Conservation (phyloP, 2,888 invertebrate genomes). For the Cosmia trapezina region DNA sequence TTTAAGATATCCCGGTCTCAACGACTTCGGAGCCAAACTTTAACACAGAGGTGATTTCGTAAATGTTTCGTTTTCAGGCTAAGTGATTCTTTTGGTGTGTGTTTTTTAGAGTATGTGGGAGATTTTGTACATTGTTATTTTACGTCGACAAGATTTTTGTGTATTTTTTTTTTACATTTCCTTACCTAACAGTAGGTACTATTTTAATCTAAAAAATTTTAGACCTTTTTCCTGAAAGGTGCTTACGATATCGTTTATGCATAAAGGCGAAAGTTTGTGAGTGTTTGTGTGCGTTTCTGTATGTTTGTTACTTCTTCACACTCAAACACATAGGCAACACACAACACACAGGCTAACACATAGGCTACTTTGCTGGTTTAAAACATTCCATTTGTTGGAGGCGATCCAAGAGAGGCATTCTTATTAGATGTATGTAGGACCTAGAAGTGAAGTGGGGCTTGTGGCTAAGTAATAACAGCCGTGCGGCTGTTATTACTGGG, state of each 20-base stretch:
- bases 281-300: too few species aligned
- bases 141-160: not conserved
- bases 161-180: not conserved
- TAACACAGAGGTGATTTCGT: slow-evolving; percentile 58
- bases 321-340: too few species aligned
- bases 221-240: not conserved
- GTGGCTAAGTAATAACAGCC: too few species aligned
- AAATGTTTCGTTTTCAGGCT: slow-evolving; percentile 48
- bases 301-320: too few species aligned
- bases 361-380: not conserved
- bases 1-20: slow-evolving; percentile 49
- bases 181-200: not conserved
- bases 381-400: not conserved
- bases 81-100: slow-evolving; percentile 52
- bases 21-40: slow-evolving; percentile 55
- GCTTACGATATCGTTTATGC: not conserved
- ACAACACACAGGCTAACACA: too few species aligned
- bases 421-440: too few species aligned
- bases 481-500: too few species aligned
- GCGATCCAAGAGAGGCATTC: not conserved
- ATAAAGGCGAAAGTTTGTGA: too few species aligned
- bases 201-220: not conserved
- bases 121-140: slow-evolving; percentile 18
- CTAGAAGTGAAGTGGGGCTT: not conserved
- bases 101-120: slow-evolving; percentile 2